Conservation (phyloP, 1,140 invertebrate genomes). For the Drosophila bocki region DNA sequence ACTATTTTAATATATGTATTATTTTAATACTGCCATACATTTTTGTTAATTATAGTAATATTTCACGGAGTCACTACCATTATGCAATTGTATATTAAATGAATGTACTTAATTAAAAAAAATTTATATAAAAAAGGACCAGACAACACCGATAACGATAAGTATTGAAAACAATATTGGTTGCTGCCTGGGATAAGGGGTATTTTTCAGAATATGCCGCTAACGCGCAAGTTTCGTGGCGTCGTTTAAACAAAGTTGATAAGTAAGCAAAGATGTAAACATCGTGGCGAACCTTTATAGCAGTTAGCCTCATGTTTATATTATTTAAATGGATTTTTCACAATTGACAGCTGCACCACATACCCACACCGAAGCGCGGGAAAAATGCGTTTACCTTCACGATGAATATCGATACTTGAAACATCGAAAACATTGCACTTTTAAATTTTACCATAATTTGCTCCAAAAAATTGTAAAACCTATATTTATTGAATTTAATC, state of each 20-base stretch:
- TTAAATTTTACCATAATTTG: too few relatives aligned
- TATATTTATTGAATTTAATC: too few relatives aligned
- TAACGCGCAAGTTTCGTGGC: not conserved
- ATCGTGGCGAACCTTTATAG: too few relatives aligned
- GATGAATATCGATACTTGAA: too few relatives aligned
- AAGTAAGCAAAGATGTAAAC: not conserved
- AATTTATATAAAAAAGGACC: not conserved
- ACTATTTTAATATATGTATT: too few relatives aligned
- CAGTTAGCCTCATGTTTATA: not conserved
- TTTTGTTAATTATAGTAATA: too few relatives aligned
- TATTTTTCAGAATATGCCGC: conserved; percentile 20
- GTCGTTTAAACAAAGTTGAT: not conserved
- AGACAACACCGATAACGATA: not conserved
- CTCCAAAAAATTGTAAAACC: too few relatives aligned
- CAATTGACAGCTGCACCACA: not conserved
- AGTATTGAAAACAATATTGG: not conserved
- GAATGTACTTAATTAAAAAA: not conserved
- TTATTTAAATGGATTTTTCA: not conserved
- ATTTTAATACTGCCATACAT: too few relatives aligned
- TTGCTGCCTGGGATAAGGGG: not conserved
- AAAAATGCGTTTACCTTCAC: not conserved
- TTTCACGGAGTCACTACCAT: not conserved
- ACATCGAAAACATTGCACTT: too few relatives aligned
- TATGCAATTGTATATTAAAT: not conserved
- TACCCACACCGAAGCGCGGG: conserved; percentile 8